Conservation (phyloP, 2,113 vertebrate genomes). For the Leuciscus idus region DNA sequence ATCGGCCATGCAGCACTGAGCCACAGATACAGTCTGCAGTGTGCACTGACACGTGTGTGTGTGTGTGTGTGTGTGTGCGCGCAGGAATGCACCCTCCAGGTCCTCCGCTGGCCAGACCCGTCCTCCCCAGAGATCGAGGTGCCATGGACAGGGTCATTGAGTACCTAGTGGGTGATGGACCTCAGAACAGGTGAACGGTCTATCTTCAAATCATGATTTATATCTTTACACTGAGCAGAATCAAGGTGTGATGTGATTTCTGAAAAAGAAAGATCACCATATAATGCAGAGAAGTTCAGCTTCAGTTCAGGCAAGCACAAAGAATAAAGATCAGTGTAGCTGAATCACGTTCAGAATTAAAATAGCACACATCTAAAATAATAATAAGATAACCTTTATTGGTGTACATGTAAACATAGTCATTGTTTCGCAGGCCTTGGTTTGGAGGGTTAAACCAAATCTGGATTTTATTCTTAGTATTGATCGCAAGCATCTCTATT, state of each 20-base stretch:
- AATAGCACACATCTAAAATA: too few species aligned
- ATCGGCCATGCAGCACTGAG: conserved; percentile 53
- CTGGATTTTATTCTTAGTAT: too few species aligned
- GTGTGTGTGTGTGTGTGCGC: conserved; percentile 49
- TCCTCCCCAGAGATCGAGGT: conserved; percentile 91
- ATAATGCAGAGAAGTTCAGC: background rate
- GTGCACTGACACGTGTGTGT: conserved; percentile 37
- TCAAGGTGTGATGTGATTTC: conserved; percentile 1
- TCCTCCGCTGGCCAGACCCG: conserved; percentile 91
- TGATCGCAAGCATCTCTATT: too few species aligned
- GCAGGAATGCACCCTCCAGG: conserved; percentile 96
- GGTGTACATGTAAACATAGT: too few species aligned
- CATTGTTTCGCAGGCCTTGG: too few species aligned
- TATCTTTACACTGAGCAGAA: conserved; percentile 5
- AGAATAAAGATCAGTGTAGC: background rate
- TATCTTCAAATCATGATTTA: conserved; percentile 4
- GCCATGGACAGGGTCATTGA: conserved; percentile 93
- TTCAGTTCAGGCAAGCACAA: background rate
- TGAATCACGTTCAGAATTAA: background rate
- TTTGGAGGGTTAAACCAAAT: too few species aligned
- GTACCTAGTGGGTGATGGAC: conserved; percentile 96
- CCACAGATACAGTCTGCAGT: conserved; percentile 15
- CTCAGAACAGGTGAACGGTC: conserved; percentile 90
- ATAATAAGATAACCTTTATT: background rate
- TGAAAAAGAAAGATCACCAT: background rate